Base-by-base conservation (phyloP, 2,888 invertebrate genomes). In the Sarcophaga caerulescens region DNA sequence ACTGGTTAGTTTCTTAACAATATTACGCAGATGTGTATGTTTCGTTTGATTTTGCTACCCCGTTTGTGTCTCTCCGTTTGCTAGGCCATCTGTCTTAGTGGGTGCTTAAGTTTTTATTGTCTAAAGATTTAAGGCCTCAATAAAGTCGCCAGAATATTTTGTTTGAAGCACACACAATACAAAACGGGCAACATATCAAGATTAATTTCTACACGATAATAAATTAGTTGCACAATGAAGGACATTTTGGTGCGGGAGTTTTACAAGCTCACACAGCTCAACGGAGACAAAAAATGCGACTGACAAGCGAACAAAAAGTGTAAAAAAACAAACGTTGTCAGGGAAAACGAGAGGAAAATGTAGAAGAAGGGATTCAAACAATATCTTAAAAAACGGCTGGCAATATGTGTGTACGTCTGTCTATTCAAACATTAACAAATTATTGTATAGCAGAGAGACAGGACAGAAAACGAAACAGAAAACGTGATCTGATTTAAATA, bases 181-280 rank as follows among this genome's bases (percentile, higher is more conserved):
- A n/a, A 82, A 75, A 77, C 76, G 81, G 69, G 82, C 84, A 84
- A 88, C 86, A 88, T 84, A 87, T 88, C 88, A 88, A 87, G 88
- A 88, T 88, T 87, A 87, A 88, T 85, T 88, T 86, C 84, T 77
- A 85, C 81, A 85, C 85, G 86, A 88, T 86, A 86, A 87, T 88
- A 88, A 86, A 87, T 86, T 88, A 86, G 86, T 86, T 86, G 70
- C 78, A 81, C 82, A 85, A 77, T 81, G 35, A 82, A 85, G 78
- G 74, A 83, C 81, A 83, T 35, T 87, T 77, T 80, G 1, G 87
- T 87, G 73, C 69, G 84, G 85, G 70, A 70, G 82, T 87, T 68
- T 19, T 57, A 70, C 21, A 77, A 63, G 69, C 71, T 12, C 17
- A 47, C 4, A 63, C 35, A 63, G 35, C 73, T 68, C 57, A 44